These are phyloP conservation scores for Ganaspis sp. DNA, from an alignment of 1,140 invertebrate genomes.

Conservation along the genomic window DNA sequence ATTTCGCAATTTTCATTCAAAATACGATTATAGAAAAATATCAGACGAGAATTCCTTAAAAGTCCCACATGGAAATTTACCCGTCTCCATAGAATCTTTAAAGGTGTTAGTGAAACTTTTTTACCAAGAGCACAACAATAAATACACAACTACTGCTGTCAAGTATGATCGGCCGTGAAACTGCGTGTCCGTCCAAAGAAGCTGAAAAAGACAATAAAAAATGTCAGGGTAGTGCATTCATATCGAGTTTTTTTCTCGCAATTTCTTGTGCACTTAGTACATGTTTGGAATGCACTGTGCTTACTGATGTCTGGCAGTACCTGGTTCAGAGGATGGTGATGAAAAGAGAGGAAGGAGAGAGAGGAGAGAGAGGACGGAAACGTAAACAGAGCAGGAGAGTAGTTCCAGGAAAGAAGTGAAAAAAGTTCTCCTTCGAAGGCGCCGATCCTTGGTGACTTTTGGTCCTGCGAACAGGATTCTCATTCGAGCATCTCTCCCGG, in stretches of 20 bases:
- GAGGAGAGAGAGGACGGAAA: slow-evolving; percentile 37
- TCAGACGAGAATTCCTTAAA: too few species aligned
- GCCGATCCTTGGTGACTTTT: slow-evolving; percentile 34
- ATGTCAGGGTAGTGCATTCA: not conserved
- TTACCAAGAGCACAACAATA: not conserved
- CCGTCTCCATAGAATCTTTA: too few species aligned
- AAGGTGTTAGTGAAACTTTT: too few species aligned
- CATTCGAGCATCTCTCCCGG: slow-evolving; percentile 45
- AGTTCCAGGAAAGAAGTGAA: slow-evolving; percentile 43
- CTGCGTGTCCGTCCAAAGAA: not conserved
- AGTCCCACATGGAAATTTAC: too few species aligned
- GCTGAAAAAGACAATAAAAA: too few species aligned
- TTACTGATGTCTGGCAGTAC: slow-evolving; percentile 8
- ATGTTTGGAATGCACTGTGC: slow-evolving; percentile 11
- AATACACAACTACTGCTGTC: slow-evolving; percentile 38
- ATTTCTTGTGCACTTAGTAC: slow-evolving; percentile 27
- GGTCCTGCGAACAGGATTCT: slow-evolving; percentile 39
- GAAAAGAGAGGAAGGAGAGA: slow-evolving; percentile 37
- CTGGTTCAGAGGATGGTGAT: slow-evolving; percentile 46
- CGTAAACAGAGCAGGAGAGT: slow-evolving; percentile 46
- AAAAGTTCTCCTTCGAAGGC: slow-evolving; percentile 45
- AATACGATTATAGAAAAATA: too few species aligned
- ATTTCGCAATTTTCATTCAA: too few species aligned
- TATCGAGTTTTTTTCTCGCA: slow-evolving; percentile 1
- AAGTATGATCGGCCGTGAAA: slow-evolving; percentile 17